Evolutionary conservation across 2,113 vertebrate species (phyloP).

Genomic region (Centrocercus urophasianus): DNA sequence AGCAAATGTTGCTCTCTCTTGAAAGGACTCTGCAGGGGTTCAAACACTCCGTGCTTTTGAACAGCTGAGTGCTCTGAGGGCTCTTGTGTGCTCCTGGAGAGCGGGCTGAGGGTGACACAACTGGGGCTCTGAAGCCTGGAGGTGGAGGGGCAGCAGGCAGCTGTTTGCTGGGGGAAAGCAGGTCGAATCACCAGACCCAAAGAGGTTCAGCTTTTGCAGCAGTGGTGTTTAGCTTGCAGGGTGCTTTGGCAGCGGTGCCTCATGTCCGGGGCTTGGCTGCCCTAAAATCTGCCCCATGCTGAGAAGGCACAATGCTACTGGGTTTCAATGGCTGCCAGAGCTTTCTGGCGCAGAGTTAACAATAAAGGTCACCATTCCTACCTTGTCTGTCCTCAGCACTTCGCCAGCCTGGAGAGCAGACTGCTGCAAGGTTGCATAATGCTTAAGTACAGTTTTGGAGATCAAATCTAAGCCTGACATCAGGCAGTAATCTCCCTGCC

Average conservation of each 20-base stretch:
- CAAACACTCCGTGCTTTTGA: neutral
- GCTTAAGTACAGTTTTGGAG: neutral
- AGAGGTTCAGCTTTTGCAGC: neutral
- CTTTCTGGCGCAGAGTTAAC: neutral
- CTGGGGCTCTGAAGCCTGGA: neutral
- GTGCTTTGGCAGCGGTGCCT: neutral
- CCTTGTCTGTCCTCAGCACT: neutral
- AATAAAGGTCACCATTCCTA: neutral
- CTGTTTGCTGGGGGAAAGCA: neutral
- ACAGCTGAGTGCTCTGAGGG: neutral
- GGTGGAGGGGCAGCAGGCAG: neutral
- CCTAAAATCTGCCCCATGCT: neutral
- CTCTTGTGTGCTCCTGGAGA: neutral
- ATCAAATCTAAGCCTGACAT: neutral
- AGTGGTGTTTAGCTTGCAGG: neutral
- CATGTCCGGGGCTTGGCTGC: neutral
- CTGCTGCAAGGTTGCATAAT: neutral
- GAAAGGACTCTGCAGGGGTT: neutral
- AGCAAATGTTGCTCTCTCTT: neutral
- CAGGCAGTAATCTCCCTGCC: slow-evolving; percentile 30
- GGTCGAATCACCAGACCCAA: neutral
- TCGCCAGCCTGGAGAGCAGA: neutral
- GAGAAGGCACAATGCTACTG: neutral
- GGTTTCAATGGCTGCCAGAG: neutral
- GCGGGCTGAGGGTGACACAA: rapidly evolving